A percentile compares a stretch with the other conserved stretches of the same genome.
These are phyloP conservation scores for Pangasius mekongensis DNA, from an alignment of 2,797 vertebrate species.

Conservation along the genomic window DNA sequence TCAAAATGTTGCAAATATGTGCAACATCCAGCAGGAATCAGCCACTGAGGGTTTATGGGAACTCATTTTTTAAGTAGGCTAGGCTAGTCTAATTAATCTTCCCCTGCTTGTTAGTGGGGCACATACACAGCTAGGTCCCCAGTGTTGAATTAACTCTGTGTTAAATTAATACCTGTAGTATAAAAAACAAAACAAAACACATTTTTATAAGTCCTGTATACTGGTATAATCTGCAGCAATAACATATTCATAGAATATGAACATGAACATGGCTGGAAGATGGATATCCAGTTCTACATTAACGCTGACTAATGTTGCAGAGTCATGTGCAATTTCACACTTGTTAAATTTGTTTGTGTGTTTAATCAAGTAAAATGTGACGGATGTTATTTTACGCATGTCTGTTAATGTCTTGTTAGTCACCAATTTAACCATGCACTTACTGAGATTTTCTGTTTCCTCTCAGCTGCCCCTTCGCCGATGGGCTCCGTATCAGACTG, in stretches of 20 bases:
- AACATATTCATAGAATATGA: neutral
- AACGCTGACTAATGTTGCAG: neutral
- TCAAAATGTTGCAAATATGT: neutral
- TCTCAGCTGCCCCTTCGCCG: conserved; percentile 46
- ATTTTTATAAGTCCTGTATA: neutral
- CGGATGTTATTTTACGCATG: neutral
- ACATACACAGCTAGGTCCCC: neutral
- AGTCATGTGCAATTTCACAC: neutral
- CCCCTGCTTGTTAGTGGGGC: conserved; percentile 19
- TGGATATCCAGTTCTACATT: too few relatives aligned
- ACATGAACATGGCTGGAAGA: neutral
- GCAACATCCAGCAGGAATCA: neutral
- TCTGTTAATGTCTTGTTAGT: neutral
- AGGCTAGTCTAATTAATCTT: conserved; percentile 24
- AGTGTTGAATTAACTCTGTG: neutral
- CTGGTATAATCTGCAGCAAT: too few relatives aligned
- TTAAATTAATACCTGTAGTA: conserved; percentile 1
- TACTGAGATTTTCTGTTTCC: neutral
- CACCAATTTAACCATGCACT: neutral
- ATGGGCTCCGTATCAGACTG: conserved; percentile 60
- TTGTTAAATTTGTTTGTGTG: neutral
- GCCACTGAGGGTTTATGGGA: neutral
- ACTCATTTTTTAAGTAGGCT: conserved; percentile 12
- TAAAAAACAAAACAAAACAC: neutral
- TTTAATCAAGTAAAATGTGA: neutral